Conservation (phyloP, 2,888 invertebrate species). For the Epirrita christyi region DNA sequence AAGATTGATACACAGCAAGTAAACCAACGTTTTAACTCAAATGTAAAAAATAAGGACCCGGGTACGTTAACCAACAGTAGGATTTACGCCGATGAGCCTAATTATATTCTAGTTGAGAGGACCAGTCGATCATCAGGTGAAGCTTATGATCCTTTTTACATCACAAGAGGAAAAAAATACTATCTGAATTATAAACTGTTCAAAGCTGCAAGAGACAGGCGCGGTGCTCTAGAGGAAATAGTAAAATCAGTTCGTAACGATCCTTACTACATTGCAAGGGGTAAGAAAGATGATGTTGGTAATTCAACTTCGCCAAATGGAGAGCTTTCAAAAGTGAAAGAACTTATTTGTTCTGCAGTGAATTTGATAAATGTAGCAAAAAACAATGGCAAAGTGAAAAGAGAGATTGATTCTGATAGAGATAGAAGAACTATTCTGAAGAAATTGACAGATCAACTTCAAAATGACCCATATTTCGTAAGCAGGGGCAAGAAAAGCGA, state of each 20-base stretch:
- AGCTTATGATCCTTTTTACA: conserved; percentile 68
- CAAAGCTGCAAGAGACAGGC: conserved; percentile 63
- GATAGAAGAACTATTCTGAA: conserved; percentile 71
- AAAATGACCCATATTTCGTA: conserved; percentile 75
- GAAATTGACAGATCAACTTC: conserved; percentile 72
- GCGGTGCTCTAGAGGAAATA: conserved; percentile 73
- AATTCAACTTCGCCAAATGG: conserved; percentile 45
- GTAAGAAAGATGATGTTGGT: conserved; percentile 67
- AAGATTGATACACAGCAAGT: conserved; percentile 31
- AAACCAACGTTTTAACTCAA: conserved; percentile 27
- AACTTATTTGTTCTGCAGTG: conserved; percentile 69
- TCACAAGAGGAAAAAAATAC: conserved; percentile 72
- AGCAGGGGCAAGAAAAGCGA: conserved; percentile 73
- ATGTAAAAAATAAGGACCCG: conserved; percentile 48
- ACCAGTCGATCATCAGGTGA: conserved; percentile 72
- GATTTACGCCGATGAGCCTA: conserved; percentile 82
- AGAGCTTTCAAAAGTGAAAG: conserved; percentile 59
- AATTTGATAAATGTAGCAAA: conserved; percentile 55
- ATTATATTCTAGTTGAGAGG: conserved; percentile 78
- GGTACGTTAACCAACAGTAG: conserved; percentile 66
- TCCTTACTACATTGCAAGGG: conserved; percentile 81
- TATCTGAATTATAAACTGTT: conserved; percentile 48
- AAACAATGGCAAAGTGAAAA: conserved; percentile 55
- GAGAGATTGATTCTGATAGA: conserved; percentile 66
- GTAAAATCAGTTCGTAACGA: conserved; percentile 78